Base-by-base conservation (phyloP, 1,140 invertebrate species). In the Branchinecta lindahli region DNA sequence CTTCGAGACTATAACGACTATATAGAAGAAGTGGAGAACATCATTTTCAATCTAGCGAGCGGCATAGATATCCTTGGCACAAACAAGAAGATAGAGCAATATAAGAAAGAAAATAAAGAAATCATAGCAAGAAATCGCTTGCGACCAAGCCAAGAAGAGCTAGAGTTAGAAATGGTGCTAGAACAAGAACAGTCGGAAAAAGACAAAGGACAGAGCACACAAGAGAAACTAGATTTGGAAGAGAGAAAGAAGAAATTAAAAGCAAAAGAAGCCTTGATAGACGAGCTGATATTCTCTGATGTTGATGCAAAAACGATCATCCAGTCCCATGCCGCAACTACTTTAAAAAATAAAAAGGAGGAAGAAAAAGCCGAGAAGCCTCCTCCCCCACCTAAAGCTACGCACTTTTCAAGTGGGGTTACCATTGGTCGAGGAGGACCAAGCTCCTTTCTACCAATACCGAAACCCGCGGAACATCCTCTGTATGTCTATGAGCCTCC, bases 31-130 rank as follows among this genome's bases (percentile, higher is more conserved):
- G 84, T 97, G 46, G 94, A 97, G 80, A 85, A 84, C 0, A 88
- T 96, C 66, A 88, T 98, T 73, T 96, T 85, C 77, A 98, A 98
- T 82, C 80, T 98, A 73, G 85, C 85, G 0, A 92, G 97, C 80
- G 88, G 94, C 77, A 88, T 95, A 70, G 91, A 98, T 79, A 82
- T 96, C 18, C 83, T 92, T 47, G 86, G 87, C 73, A 97, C 92
- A 2, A 94, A 94, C 77, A 91, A 88, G 77, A 87, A 83, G 76
- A 95, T 99, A 74, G 93, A 98, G 75, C 86, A 91, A 72, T 98
- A 97, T 79, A 95, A 94, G 78, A 90, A 87, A 72, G 91, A 96
- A 73, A 96, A 98, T 78, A 89, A 87, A 73, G 94, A 96, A 65
- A 78, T 86, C 68, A 98, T 98, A 71, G 82, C 88, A 73, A 93